Evolutionary conservation across 2,113 vertebrate genomes (phyloP).

Genomic region (Cebus imitator): DNA sequence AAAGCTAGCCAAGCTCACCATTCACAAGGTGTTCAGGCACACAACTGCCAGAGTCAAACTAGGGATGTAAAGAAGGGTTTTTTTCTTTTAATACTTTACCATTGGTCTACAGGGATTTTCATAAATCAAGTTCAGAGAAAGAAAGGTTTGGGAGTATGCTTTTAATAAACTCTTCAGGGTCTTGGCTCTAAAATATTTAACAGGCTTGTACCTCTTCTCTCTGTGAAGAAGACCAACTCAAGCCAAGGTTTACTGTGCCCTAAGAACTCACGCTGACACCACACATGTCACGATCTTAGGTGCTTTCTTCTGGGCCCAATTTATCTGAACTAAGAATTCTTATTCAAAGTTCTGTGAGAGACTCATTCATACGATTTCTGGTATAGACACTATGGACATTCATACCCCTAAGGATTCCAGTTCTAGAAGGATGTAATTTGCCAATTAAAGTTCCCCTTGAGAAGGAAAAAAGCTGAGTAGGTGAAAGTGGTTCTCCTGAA

Average conservation of each 20-base stretch:
- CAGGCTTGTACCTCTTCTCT: not conserved
- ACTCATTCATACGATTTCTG: not conserved
- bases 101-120: not conserved
- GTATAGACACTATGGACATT: not conserved
- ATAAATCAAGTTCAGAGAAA: not conserved
- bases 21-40: not conserved
- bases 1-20: not conserved
- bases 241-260: not conserved
- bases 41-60: not conserved
- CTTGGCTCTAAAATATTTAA: constrained; percentile 3
- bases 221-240: not conserved
- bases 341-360: not conserved
- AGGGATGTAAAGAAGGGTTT: not conserved
- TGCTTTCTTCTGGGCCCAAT: not conserved
- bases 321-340: constrained; percentile 6
- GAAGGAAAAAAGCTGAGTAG: not conserved
- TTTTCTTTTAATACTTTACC: not conserved
- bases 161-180: constrained; percentile 28
- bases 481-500: not conserved
- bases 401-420: not conserved
- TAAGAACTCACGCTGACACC: not conserved
- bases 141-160: not conserved
- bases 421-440: not conserved
- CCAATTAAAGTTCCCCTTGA: not conserved
- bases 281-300: not conserved